Conservation (phyloP, 2,888 invertebrate species). For the Stenotaenia linearis region DNA sequence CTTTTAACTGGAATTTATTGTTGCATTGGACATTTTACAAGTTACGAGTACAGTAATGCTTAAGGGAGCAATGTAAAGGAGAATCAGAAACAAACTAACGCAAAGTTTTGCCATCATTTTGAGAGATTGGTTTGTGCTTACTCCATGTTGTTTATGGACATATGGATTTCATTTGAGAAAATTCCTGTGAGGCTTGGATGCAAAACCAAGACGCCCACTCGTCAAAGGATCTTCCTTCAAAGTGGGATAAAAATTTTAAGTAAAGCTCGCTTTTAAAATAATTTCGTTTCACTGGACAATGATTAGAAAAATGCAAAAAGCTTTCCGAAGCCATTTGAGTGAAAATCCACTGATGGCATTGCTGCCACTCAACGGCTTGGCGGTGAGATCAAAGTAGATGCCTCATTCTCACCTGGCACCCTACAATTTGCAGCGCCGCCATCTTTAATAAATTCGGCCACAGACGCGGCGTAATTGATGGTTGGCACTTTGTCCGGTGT, state of each 20-base stretch:
- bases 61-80: not conserved
- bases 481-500: constrained; percentile 29
- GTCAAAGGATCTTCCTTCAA: not conserved
- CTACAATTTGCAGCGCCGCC: constrained; percentile 29
- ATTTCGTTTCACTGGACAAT: not conserved
- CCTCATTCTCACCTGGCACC: constrained; percentile 32
- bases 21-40: not conserved
- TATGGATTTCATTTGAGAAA: constrained; percentile 1
- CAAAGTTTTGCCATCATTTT: not conserved
- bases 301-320: not conserved
- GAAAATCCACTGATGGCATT: constrained; percentile 27
- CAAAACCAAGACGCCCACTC: not conserved
- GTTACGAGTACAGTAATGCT: not conserved
- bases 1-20: not conserved
- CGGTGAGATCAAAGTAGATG: constrained; percentile 28
- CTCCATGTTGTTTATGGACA: constrained; percentile 1
- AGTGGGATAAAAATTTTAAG: not conserved
- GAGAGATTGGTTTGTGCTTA: not conserved
- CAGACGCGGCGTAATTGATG: constrained; percentile 29
- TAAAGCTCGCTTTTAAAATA: not conserved
- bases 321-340: not conserved
- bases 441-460: constrained; percentile 32
- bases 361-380: constrained; percentile 29
- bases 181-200: not conserved
- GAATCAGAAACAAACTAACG: not conserved